Evolutionary conservation across 2,888 invertebrate genomes (phyloP).

Genomic region (Siphonodentalium dalli): DNA sequence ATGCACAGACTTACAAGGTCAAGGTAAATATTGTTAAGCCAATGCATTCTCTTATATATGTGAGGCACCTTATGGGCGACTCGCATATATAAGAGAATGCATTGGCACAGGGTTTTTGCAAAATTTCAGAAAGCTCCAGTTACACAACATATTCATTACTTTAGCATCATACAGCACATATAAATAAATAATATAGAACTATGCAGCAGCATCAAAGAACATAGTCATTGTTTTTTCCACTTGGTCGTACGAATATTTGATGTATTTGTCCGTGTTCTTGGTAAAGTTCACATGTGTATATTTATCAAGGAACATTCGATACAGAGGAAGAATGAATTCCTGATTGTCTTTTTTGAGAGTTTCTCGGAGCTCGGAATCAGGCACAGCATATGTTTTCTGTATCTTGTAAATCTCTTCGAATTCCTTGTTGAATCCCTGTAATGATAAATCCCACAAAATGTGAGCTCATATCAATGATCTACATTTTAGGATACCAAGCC

Average conservation of each 20-base stretch:
- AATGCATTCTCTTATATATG: too few relatives aligned
- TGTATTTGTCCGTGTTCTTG: constrained; percentile 92
- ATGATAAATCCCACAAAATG: too few relatives aligned
- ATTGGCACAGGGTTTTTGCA: too few relatives aligned
- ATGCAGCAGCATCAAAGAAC: constrained; percentile 78
- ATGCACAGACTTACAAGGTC: too few relatives aligned
- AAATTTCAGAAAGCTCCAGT: too few relatives aligned
- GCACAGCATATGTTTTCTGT: constrained; percentile 91
- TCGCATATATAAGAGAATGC: too few relatives aligned
- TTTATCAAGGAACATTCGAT: constrained; percentile 68
- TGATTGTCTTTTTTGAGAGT: constrained; percentile 88
- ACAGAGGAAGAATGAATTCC: constrained; percentile 85
- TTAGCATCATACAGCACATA: not conserved
- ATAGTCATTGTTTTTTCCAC: constrained; percentile 84
- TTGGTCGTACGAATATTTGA: constrained; percentile 86
- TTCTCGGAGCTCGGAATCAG: constrained; percentile 88
- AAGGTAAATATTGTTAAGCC: too few relatives aligned
- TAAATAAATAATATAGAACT: constrained; percentile 7
- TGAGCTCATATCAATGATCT: too few relatives aligned
- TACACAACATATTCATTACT: too few relatives aligned
- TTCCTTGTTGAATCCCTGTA: constrained; percentile 92
- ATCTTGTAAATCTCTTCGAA: constrained; percentile 86
- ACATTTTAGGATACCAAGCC: too few relatives aligned
- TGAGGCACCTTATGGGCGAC: too few relatives aligned
- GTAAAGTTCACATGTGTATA: constrained; percentile 79